Evolutionary conservation across 2,113 vertebrate genomes (phyloP), one percentile per base, ranked within the genome.

Genomic region (Eurystomus gularis): DNA sequence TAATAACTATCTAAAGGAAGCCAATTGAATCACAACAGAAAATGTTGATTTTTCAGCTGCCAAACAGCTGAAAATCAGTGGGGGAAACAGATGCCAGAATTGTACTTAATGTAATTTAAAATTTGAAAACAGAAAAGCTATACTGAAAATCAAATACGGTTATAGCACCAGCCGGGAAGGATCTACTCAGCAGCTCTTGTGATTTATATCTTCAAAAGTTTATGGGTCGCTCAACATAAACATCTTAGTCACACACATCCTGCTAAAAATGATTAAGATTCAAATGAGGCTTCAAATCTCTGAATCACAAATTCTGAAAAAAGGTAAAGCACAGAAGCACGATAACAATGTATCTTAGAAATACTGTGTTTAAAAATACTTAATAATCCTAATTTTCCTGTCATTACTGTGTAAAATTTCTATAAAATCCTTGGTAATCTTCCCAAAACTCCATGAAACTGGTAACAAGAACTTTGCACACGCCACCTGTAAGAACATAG

Each of bases 191-290:
- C 69, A 79, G 91, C 35, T 73, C 55, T 13, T 17, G 64, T 72
- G 64, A 95, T 90, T 81, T 86, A 49, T 55, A 42, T 61, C 64
- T 82, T 28, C 31, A 62, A 48, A 93, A 86, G 81, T 55, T 89
- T 75, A 49, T 6, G 28, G 86, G 88, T 90, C 82, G 70, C 68
- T 86, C 82, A 93, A 4, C 33, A 71, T 61, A 89, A 88, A 75
- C 82, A 95, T 82, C 55, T 90, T 92, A 77, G 80, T 77, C 73
- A 78, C 73, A 92, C 57, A 66, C 72, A 95, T 84, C 55, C 86
- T 90, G 83, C 76, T 84, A 78, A 81, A 97, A 96, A 93, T 57
- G 25, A 75, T 89, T 95, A 82, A 39, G 65, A 89, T 71, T 89
- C 86, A 92, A 96, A 86, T 48, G 35, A 78, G 48, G 48, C 78